These are phyloP conservation scores for Ametastegia equiseti DNA, from an alignment of 2,888 invertebrate species.

Conservation along the genomic window DNA sequence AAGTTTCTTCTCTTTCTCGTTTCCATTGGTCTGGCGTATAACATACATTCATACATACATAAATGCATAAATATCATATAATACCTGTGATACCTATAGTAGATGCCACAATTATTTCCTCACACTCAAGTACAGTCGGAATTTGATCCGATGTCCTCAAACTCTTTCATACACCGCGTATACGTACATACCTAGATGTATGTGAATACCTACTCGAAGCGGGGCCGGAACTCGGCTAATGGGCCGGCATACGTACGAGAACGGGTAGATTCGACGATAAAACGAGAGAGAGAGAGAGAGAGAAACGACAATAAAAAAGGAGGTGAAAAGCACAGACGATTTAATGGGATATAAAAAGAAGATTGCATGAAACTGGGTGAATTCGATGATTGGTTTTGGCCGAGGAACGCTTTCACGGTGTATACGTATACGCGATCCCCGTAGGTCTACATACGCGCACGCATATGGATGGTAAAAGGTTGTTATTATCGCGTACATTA, in stretches of 20 bases:
- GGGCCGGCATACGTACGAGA: background rate
- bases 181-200: too few species aligned
- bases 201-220: too few species aligned
- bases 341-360: slow-evolving; percentile 2
- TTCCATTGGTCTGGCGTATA: too few species aligned
- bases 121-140: background rate
- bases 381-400: slow-evolving; percentile 37
- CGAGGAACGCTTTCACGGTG: slow-evolving; percentile 10
- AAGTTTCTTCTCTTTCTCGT: background rate
- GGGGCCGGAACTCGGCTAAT: slow-evolving; percentile 22
- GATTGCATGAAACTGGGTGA: slow-evolving; percentile 16
- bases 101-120: background rate
- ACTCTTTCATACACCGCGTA: background rate
- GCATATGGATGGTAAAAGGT: background rate
- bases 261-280: slow-evolving; percentile 3
- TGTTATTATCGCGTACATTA: background rate
- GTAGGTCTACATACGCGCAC: background rate
- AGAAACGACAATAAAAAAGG: background rate
- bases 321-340: background rate
- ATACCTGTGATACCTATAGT: too few species aligned
- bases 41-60: too few species aligned
- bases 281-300: background rate
- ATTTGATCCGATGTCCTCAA: slow-evolving; percentile 5
- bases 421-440: background rate
- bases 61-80: too few species aligned